Evolutionary conservation across 2,797 vertebrate genomes (phyloP), one percentile per base, ranked within the genome.

Genomic region (Euthynnus affinis): DNA sequence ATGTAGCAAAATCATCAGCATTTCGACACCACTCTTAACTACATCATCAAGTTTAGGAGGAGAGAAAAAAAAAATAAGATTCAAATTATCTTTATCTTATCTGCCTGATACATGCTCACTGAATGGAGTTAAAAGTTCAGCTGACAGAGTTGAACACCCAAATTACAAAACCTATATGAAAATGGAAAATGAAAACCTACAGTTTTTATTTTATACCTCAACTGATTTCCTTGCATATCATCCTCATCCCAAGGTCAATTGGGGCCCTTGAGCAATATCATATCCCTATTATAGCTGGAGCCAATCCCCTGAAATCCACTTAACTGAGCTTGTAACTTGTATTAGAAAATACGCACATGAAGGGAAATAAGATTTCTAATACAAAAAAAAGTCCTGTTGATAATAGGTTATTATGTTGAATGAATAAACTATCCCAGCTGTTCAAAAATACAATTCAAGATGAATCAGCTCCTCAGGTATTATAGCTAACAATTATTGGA

Each of bases 401-500:
- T 77, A 34, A 68, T 18, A 37, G 62, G 61, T 63, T 64, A 80
- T 42, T 77, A 78, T 65, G 65, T 7, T 71, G 69, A 52, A 72
- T 14, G 71, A 76, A 80, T 64, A 78, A 79, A 71, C 44, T 23
- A 17, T 78, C 52, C 44, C 85, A 84, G 79, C 84, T 87, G 88
- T 64, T 77, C 9, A 53, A 71, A 71, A 85, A 66, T 74, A 9
- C 42, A 78, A 40, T 53, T 69, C 15, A 53, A 60, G 61, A 79
- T 82, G 55, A 86, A 86, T 81, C 65, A n/a, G 7, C 46, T 83
- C 61, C 56, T 78, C 74, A 66, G 84, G 77, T 89, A 80, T 70
- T 76, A 88, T 73, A 60, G 49, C 62, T 52, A 70, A 90, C 75
- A 78, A 87, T 74, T 90, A 83, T 90, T 75, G 75, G 74, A 81